Conservation (phyloP, 2,888 invertebrate genomes). For the Dioctria rufipes region DNA sequence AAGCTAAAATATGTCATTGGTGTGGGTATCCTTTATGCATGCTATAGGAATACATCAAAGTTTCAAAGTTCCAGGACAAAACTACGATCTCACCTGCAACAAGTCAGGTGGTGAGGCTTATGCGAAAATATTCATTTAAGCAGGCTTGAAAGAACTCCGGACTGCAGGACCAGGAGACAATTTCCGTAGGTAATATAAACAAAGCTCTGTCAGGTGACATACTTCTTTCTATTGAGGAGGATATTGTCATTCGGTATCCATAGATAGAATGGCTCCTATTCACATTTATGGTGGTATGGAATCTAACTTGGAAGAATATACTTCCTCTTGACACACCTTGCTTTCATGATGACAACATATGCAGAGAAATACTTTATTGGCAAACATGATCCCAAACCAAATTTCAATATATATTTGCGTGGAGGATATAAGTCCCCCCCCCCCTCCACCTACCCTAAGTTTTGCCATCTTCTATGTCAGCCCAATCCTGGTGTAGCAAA, state of each 20-base stretch:
- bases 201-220: constrained; percentile 14
- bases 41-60: neutral
- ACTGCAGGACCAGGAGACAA: neutral
- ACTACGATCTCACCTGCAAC: constrained; percentile 22
- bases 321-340: neutral
- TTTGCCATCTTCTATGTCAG: too few species aligned
- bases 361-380: constrained; percentile 34
- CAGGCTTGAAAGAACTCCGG: neutral
- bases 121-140: constrained; percentile 39
- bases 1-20: too few species aligned
- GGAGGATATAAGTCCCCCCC: neutral
- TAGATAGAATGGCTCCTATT: neutral
- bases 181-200: constrained; percentile 20
- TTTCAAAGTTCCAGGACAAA: neutral
- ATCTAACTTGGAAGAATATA: neutral
- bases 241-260: neutral
- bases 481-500: neutral
- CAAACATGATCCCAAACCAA: constrained; percentile 24
- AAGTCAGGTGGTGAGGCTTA: constrained; percentile 13
- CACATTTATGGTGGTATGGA: too few species aligned
- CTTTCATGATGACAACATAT: constrained; percentile 11
- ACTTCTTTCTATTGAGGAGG: constrained; percentile 13
- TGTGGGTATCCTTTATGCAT: neutral
- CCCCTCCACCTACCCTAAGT: too few species aligned
- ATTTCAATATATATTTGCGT: constrained; percentile 26